These are phyloP conservation scores for Nasonia longicornis DNA, from an alignment of 1,140 invertebrate genomes.

Conservation along the genomic window DNA sequence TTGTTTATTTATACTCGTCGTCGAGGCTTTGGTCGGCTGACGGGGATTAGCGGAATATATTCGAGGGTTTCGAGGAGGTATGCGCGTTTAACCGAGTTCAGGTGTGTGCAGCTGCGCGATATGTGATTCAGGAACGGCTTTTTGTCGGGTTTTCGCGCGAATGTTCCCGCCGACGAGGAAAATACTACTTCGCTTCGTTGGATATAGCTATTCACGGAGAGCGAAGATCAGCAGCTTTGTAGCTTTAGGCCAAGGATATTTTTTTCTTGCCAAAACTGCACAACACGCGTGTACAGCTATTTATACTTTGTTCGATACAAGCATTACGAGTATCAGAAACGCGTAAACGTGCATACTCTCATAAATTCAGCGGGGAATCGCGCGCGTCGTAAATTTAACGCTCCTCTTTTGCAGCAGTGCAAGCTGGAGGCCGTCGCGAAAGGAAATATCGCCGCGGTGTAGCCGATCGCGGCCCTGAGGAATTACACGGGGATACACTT, in stretches of 20 bases:
- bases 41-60: background rate
- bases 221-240: too few species aligned
- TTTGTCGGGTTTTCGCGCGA: too few species aligned
- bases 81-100: background rate
- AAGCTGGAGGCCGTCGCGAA: background rate
- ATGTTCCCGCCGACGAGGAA: too few species aligned
- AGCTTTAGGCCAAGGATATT: too few species aligned
- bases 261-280: too few species aligned
- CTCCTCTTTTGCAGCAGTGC: background rate
- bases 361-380: constrained; percentile 10
- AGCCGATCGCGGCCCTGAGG: constrained; percentile 10
- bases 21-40: too few species aligned
- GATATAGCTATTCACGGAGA: too few species aligned
- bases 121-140: background rate
- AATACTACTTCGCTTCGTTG: too few species aligned
- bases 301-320: too few species aligned
- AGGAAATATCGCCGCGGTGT: constrained; percentile 15
- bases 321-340: background rate
- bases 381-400: background rate
- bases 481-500: constrained; percentile 26
- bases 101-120: background rate
- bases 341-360: background rate
- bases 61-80: background rate
- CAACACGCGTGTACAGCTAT: too few species aligned
- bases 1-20: too few species aligned